Conservation (phyloP, 2,113 vertebrate species). For the Chascanopsetta lugubris region DNA sequence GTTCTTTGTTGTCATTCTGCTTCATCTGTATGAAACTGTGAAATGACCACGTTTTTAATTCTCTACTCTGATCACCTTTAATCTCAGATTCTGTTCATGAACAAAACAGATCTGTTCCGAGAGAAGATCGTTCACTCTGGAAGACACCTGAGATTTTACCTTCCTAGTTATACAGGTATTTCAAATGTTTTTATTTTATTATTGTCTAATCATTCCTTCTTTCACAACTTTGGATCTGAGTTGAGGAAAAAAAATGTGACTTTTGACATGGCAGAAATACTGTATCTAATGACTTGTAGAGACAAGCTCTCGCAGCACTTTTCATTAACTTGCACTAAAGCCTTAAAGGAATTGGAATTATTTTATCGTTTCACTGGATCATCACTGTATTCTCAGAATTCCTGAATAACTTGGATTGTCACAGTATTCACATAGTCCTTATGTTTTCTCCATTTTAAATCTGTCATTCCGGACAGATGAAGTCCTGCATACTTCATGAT, state of each 20-base stretch:
- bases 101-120: constrained; percentile 80
- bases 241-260: no score
- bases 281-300: no score
- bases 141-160: constrained; percentile 75
- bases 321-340: neutral
- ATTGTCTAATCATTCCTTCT: no score
- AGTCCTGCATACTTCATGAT: constrained; percentile 30
- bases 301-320: neutral
- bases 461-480: neutral
- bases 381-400: constrained; percentile 10
- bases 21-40: no score
- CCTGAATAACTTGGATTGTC: neutral
- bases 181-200: no score
- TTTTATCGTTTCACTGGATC: constrained; percentile 9
- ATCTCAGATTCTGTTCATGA: constrained; percentile 80
- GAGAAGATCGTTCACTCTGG: constrained; percentile 77
- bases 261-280: no score
- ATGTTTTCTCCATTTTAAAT: no score
- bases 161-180: constrained; percentile 73
- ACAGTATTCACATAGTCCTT: neutral
- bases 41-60: neutral
- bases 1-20: no score
- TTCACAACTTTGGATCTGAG: no score
- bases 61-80: neutral
- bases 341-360: neutral